A percentile compares a stretch with the other conserved stretches of the same genome.
phyloP scores from a whole-genome alignment of 2,113 vertebrate species.

The Geococcyx californianus region DNA sequence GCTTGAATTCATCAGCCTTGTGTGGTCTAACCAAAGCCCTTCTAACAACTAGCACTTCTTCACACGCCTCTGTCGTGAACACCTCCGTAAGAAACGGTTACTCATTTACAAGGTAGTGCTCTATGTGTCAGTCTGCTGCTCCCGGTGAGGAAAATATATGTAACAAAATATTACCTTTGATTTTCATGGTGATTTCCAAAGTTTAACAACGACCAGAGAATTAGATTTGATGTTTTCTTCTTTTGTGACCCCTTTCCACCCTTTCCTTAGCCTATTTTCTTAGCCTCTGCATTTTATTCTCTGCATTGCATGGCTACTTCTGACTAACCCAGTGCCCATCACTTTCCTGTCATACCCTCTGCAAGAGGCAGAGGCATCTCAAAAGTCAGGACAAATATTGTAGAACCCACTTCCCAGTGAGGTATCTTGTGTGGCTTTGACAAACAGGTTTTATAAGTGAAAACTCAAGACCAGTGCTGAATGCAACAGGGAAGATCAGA shows the following conservation, averaged over 20 bases:
- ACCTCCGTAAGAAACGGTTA: background rate
- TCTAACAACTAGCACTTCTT: background rate
- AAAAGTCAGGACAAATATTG: background rate
- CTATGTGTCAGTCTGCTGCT: background rate
- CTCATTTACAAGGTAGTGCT: conserved; percentile 12
- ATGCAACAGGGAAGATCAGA: background rate
- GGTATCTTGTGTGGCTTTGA: background rate
- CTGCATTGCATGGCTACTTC: background rate
- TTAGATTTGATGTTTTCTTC: background rate
- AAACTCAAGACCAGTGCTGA: background rate
- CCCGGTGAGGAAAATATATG: background rate
- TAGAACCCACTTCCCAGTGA: background rate
- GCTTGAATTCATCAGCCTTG: background rate
- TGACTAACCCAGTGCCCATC: background rate
- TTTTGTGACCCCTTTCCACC: background rate
- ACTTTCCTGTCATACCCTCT: background rate
- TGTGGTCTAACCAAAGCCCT: background rate
- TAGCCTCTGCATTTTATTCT: background rate
- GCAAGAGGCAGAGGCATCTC: background rate
- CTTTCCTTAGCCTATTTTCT: background rate
- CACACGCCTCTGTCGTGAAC: background rate
- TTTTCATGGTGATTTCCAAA: background rate
- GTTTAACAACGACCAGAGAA: background rate
- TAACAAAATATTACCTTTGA: background rate
- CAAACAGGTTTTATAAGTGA: background rate